Evolutionary conservation across 37 sponge, comb jelly and placozoan species (phyloP), one percentile per base, ranked within the genome.

Genomic region (Aphrocallistes beatrix): DNA sequence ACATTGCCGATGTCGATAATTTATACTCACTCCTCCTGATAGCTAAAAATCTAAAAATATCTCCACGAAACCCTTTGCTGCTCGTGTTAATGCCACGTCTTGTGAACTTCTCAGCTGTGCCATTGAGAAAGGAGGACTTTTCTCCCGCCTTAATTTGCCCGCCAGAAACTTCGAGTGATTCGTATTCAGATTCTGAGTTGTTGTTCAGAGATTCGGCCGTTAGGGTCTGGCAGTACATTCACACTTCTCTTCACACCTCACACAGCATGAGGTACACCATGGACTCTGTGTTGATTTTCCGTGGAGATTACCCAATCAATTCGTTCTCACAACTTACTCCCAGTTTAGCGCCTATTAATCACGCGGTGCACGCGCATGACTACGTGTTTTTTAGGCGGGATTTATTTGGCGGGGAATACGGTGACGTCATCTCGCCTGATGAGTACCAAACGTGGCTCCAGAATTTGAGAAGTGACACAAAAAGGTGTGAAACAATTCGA

Each of bases 1-100:
- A 60, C 34, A 60, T 60, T 32, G 75, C 75, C 3, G 75, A 60
- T 60, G 75, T 60, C 28, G 75, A 60, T 60, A 60, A 60, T 30
- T 60, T 60, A 13, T 60, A 60, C 75, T 32, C 75, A 60, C 75
- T 60, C 21, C 75, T 60, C 28, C n/a, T 60, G 75, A 3, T 60
- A 60, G 75, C 32, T 6, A 60, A 28, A 13, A 6, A 25, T 32
- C 75, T 60, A 25, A 60, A 13, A 21, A 30, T 60, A 6, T 60
- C 75, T 6, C 75, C 75, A 25, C 32, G 34, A 6, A 19, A 30
- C n/a, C 75, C 75, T 19, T 25, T 60, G 75, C 75, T 19, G n/a
- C n/a, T 60, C 10, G 75, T 60, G 3, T 13, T 60, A 60, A 60
- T 60, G 75, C 75, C 75, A 19, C 10, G 75, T 25, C n/a, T 60